These are phyloP conservation scores for Gila robusta DNA, from an alignment of 2,797 vertebrate genomes.

Conservation along the genomic window DNA sequence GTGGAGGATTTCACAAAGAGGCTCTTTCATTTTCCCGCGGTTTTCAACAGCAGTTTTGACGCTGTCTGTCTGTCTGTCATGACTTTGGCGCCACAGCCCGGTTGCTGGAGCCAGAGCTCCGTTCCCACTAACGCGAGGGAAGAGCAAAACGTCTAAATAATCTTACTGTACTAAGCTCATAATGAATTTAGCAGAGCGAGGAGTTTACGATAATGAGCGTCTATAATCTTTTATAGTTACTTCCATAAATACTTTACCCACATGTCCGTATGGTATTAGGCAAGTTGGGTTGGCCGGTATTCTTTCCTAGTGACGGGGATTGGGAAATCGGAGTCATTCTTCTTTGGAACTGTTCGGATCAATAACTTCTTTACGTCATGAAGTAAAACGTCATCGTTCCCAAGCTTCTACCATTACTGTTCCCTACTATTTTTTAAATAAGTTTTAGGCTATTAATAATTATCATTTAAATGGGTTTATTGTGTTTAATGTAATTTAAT, in stretches of 20 bases:
- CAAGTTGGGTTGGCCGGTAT: constrained; percentile 31
- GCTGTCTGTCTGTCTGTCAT: constrained; percentile 77
- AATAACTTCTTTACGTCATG: not conserved
- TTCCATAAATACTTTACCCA: constrained; percentile 73
- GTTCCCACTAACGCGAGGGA: constrained; percentile 66
- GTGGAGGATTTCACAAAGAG: constrained; percentile 67
- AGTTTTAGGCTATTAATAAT: too few relatives aligned
- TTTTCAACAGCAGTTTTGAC: constrained; percentile 73
- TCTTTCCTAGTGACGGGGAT: not conserved
- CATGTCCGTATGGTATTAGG: constrained; percentile 61
- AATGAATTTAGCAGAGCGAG: constrained; percentile 66
- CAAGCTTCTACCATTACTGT: not conserved
- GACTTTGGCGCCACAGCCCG: constrained; percentile 77
- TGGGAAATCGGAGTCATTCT: not conserved
- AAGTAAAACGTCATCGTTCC: not conserved
- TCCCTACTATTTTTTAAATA: not conserved
- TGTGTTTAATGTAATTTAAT: not conserved
- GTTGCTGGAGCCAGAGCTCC: constrained; percentile 50
- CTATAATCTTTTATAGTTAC: constrained; percentile 68
- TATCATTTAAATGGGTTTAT: not conserved
- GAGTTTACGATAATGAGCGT: constrained; percentile 68
- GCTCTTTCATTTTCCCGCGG: constrained; percentile 67
- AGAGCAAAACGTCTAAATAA: constrained; percentile 67
- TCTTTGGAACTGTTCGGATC: not conserved
- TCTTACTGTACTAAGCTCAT: constrained; percentile 60